These are phyloP conservation scores for Oscarella lobularis DNA, from an alignment of 37 sponge, comb jelly and placozoan genomes.

Conservation along the genomic window DNA sequence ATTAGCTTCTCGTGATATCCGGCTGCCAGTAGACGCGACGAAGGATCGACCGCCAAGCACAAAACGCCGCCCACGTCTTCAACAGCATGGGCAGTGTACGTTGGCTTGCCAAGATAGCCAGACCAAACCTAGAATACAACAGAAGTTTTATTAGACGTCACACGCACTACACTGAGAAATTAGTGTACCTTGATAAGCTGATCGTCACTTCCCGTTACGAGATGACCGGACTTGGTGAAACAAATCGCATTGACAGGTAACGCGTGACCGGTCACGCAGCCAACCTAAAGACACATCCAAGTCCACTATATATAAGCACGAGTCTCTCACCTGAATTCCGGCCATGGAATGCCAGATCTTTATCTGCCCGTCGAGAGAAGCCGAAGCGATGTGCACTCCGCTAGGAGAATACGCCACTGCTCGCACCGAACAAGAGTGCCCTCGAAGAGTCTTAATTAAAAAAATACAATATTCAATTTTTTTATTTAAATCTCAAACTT, in stretches of 20 bases:
- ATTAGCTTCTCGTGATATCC: background rate
- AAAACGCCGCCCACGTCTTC: background rate
- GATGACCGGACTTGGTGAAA: slow-evolving; percentile 63
- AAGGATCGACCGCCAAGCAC: background rate
- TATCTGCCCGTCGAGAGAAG: slow-evolving; percentile 78
- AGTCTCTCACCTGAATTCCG: slow-evolving; percentile 42
- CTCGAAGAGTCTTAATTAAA: slow-evolving; percentile 29
- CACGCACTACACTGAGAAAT: background rate
- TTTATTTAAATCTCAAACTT: no score
- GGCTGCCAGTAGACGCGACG: background rate
- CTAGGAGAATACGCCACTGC: slow-evolving; percentile 64
- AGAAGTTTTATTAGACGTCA: no score
- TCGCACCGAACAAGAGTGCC: slow-evolving; percentile 72
- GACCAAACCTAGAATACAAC: slow-evolving; percentile 15
- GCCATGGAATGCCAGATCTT: slow-evolving; percentile 66
- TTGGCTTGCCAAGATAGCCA: slow-evolving; percentile 5
- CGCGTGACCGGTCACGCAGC: background rate
- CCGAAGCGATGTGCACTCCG: slow-evolving; percentile 79
- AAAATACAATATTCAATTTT: no score
- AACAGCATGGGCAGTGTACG: background rate
- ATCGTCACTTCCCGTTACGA: slow-evolving; percentile 77
- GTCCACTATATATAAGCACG: no score
- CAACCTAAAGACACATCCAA: no score
- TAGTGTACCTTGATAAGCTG: slow-evolving; percentile 71
- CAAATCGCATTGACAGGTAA: slow-evolving; percentile 11